Percentiles rank a stretch among this genome's conserved stretches.
Evolutionary conservation across 2,797 vertebrate genomes (phyloP).

Genomic region (Trachurus trachurus): DNA sequence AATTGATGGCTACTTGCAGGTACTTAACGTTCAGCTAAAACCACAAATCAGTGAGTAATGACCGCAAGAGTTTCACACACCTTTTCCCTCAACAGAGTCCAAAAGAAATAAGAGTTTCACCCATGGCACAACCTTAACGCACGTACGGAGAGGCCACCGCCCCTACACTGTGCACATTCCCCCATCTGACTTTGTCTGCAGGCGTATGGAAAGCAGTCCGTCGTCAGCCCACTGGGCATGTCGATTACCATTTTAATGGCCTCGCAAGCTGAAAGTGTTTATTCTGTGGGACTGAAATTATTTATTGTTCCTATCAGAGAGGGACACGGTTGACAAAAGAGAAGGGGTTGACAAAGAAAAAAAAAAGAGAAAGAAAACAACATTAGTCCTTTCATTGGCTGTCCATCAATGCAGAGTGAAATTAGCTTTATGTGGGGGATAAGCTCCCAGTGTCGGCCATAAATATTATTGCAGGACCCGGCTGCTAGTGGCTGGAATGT

Average conservation of each 20-base stretch:
- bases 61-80: constrained; percentile 26
- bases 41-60: constrained; percentile 22
- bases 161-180: constrained; percentile 8
- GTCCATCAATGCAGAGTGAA: constrained; percentile 31
- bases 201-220: constrained; percentile 51
- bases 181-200: constrained; percentile 41
- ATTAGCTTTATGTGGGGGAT: constrained; percentile 31
- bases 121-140: neutral
- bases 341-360: constrained; percentile 11
- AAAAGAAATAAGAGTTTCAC: constrained; percentile 23
- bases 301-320: constrained; percentile 60
- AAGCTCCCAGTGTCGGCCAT: constrained; percentile 16
- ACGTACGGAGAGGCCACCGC: neutral
- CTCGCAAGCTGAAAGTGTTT: constrained; percentile 42
- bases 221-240: constrained; percentile 24
- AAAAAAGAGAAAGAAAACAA: constrained; percentile 8
- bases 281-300: constrained; percentile 56
- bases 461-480: constrained; percentile 19
- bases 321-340: constrained; percentile 28
- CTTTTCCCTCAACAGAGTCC: constrained; percentile 20
- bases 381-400: constrained; percentile 49
- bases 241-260: constrained; percentile 71
- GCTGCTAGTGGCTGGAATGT: constrained; percentile 22
- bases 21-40: constrained; percentile 25
- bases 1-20: constrained; percentile 28